phyloP scores from a whole-genome alignment of 1,140 invertebrate species.

The Drosophila punjabiensis region DNA sequence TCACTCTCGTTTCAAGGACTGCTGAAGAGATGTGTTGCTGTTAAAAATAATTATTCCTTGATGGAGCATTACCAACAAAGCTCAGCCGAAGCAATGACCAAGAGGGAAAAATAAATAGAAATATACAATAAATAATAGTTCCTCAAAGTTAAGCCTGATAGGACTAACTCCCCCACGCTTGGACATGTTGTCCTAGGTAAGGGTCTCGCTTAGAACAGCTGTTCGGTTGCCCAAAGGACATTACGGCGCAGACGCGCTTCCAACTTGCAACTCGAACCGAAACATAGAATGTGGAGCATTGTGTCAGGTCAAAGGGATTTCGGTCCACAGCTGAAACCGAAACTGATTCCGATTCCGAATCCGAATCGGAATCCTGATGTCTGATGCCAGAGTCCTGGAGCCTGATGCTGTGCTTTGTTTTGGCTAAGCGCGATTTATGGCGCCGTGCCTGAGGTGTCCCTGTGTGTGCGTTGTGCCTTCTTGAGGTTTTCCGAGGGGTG shows the following conservation, averaged over 20 bases:
- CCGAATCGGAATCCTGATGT: not conserved
- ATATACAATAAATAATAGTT: too few relatives aligned
- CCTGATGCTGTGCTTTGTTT: slow-evolving; percentile 71
- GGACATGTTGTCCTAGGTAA: slow-evolving; percentile 76
- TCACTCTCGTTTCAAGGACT: not conserved
- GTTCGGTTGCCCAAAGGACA: slow-evolving; percentile 20
- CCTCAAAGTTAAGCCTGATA: too few relatives aligned
- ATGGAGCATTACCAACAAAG: slow-evolving; percentile 2
- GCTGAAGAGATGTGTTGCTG: slow-evolving; percentile 42
- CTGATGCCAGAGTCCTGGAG: slow-evolving; percentile 2
- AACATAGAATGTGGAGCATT: slow-evolving; percentile 84
- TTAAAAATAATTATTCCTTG: slow-evolving; percentile 17
- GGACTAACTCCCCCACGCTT: not conserved
- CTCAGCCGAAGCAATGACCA: not conserved
- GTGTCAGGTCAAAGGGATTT: slow-evolving; percentile 80
- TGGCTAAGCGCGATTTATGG: slow-evolving; percentile 77
- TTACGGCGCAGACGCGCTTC: slow-evolving; percentile 53
- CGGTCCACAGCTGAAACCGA: slow-evolving; percentile 37
- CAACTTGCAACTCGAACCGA: slow-evolving; percentile 37
- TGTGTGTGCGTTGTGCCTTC: slow-evolving; percentile 45
- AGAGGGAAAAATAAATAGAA: not conserved
- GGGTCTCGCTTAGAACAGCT: slow-evolving; percentile 62
- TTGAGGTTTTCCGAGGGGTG: slow-evolving; percentile 49
- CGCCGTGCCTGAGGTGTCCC: slow-evolving; percentile 39
- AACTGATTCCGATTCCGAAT: slow-evolving; percentile 47